These are phyloP conservation scores for Phalacrocorax pelagicus DNA, from an alignment of 2,113 vertebrate genomes.

Conservation along the genomic window DNA sequence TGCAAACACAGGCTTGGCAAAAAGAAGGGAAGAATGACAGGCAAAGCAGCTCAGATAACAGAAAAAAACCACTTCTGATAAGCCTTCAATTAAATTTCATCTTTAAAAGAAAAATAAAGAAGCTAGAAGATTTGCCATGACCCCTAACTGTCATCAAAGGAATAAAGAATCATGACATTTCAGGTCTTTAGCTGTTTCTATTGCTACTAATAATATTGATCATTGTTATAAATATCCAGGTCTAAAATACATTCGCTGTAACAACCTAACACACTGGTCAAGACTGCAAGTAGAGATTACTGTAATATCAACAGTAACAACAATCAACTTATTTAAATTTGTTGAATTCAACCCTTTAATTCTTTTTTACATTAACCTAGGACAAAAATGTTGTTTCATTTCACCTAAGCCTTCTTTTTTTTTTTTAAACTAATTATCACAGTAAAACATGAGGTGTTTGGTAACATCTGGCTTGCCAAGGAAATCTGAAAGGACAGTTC, in stretches of 20 bases:
- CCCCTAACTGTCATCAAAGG: background rate
- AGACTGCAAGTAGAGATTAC: background rate
- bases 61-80: background rate
- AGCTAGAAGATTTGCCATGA: background rate
- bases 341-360: background rate
- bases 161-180: background rate
- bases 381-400: background rate
- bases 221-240: background rate
- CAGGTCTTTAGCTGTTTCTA: background rate
- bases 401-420: rapidly evolving
- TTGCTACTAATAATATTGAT: background rate
- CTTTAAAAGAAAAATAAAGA: background rate
- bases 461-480: rapidly evolving
- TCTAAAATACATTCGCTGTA: background rate
- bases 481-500: background rate
- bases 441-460: background rate
- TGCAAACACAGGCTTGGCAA: slow-evolving; percentile 29
- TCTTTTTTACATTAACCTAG: rapidly evolving
- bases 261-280: background rate
- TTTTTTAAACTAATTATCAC: background rate
- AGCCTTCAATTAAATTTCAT: background rate
- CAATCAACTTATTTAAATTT: background rate
- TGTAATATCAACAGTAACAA: background rate
- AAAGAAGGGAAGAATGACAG: background rate
- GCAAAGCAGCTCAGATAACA: background rate